These are phyloP conservation scores for Blastobasis adustella DNA, from an alignment of 2,888 invertebrate genomes.

Conservation along the genomic window DNA sequence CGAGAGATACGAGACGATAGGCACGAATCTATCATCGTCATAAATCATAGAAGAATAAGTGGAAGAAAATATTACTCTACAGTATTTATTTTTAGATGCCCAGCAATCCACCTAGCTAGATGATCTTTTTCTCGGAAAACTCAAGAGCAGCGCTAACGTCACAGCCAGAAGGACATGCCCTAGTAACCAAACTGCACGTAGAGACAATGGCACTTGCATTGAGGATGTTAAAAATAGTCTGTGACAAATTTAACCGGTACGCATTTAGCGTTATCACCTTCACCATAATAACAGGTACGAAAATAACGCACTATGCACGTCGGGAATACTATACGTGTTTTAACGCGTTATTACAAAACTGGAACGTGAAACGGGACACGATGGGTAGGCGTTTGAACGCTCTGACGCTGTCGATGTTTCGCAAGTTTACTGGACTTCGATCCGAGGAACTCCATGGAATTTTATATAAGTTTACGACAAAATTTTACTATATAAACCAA, in stretches of 20 bases:
- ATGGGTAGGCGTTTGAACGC: conserved; percentile 1
- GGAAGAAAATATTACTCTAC: no score
- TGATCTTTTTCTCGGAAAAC: no score
- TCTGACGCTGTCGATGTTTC: conserved; percentile 19
- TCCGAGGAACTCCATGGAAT: not conserved
- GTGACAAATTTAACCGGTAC: conserved; percentile 58
- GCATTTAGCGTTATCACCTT: conserved; percentile 61
- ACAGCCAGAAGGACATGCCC: no score
- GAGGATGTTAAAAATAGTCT: conserved; percentile 49
- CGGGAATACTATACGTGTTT: conserved; percentile 50
- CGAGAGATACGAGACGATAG: no score
- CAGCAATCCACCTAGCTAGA: no score
- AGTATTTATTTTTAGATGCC: no score
- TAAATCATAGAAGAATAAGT: no score
- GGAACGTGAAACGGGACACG: conserved; percentile 37
- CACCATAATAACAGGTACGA: conserved; percentile 52
- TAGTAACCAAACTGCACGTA: conserved; percentile 7
- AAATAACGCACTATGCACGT: conserved; percentile 53
- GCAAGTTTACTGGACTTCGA: conserved; percentile 21
- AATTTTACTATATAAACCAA: not conserved
- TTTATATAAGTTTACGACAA: no score
- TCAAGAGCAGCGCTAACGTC: no score
- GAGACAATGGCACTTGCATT: conserved; percentile 42
- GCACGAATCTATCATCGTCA: no score
- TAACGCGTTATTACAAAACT: conserved; percentile 39